Conservation (phyloP, 92 coral and sea anemone species). For the Siderastrea siderea region DNA sequence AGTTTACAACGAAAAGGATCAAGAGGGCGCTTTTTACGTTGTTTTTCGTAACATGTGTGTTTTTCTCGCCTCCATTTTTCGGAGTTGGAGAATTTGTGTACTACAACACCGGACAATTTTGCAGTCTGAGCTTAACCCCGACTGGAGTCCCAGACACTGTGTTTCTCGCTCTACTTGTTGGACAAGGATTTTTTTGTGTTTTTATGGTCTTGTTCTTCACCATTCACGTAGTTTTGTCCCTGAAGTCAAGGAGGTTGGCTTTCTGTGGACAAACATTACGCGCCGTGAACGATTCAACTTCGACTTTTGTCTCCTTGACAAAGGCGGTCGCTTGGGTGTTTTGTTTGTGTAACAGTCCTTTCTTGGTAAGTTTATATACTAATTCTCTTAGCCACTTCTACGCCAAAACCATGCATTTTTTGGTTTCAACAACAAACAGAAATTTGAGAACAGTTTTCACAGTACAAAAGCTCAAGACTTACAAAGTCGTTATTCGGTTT, state of each 20-base stretch:
- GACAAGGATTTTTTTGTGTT: conserved; percentile 32
- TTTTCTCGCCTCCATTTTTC: conserved; percentile 20
- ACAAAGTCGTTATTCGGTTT: too few species aligned
- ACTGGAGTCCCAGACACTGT: conserved; percentile 43
- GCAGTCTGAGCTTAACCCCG: conserved; percentile 45
- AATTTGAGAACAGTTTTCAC: too few species aligned
- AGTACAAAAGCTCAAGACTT: too few species aligned
- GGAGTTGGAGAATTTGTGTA: conserved; percentile 49
- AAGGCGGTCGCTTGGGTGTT: conserved; percentile 43
- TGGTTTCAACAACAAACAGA: too few species aligned
- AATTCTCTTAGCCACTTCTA: too few species aligned
- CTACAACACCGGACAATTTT: conserved; percentile 50
- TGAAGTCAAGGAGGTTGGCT: neutral
- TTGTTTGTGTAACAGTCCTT: conserved; percentile 45
- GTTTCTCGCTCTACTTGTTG: conserved; percentile 28
- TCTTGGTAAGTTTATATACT: conserved; percentile 34
- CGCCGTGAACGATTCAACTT: neutral
- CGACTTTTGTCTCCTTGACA: conserved; percentile 41
- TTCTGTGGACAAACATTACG: neutral
- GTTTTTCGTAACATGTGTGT: neutral
- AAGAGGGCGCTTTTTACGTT: neutral
- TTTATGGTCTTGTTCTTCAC: conserved; percentile 8
- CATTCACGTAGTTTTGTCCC: neutral
- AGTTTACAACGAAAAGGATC: conserved; percentile 31
- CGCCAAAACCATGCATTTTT: too few species aligned